These are phyloP conservation scores for Meteorus cinctellus DNA, from an alignment of 2,888 invertebrate species.

Conservation along the genomic window DNA sequence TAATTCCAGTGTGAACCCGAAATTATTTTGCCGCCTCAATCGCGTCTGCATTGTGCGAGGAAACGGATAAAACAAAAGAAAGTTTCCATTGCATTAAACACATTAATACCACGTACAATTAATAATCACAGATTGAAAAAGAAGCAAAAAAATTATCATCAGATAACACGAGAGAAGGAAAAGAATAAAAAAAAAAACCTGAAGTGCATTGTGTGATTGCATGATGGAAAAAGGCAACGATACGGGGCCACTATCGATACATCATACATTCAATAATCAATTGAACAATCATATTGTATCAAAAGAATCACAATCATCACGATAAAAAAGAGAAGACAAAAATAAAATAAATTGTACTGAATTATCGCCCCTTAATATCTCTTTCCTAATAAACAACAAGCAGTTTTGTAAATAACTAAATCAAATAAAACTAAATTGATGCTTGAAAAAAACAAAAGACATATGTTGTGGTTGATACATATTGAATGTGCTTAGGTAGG, in stretches of 20 bases:
- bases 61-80: too few species aligned
- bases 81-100: too few species aligned
- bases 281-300: not conserved
- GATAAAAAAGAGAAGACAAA: slow-evolving; percentile 3
- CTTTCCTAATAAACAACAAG: not conserved
- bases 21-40: too few species aligned
- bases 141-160: too few species aligned
- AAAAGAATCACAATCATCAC: not conserved
- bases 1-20: too few species aligned
- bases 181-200: not conserved
- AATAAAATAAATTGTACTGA: not conserved
- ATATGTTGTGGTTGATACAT: not conserved
- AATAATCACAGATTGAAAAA: too few species aligned
- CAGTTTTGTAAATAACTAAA: not conserved
- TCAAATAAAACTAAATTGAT: too few species aligned
- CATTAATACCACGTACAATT: too few species aligned
- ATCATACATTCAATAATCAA: not conserved
- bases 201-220: slow-evolving; percentile 10
- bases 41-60: too few species aligned
- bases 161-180: too few species aligned
- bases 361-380: not conserved
- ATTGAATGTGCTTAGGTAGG: slow-evolving; percentile 53
- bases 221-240: slow-evolving; percentile 50
- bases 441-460: not conserved
- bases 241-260: slow-evolving; percentile 33